phyloP scores from a whole-genome alignment of 2,888 invertebrate species.

The Drosophila aldrichi region DNA sequence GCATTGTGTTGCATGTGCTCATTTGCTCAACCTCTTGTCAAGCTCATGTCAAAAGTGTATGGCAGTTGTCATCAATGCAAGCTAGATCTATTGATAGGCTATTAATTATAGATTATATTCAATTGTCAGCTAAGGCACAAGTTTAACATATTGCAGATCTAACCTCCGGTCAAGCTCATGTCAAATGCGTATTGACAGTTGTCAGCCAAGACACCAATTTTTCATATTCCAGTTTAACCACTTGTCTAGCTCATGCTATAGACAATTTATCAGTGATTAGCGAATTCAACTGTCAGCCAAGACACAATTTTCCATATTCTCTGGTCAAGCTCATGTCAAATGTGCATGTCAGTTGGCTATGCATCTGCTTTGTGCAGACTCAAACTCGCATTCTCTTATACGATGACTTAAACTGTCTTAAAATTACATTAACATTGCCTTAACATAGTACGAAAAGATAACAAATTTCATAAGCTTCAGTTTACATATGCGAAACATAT shows the following conservation, averaged over 20 bases:
- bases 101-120: background rate
- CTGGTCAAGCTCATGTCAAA: no score
- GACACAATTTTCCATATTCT: no score
- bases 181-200: background rate
- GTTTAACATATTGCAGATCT: no score
- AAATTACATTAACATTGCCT: background rate
- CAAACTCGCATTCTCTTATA: background rate
- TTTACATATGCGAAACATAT: no score
- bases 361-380: no score
- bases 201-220: background rate
- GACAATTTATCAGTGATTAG: no score
- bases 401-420: background rate
- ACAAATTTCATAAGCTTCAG: no score
- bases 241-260: background rate
- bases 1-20: background rate
- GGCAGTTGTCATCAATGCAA: background rate
- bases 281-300: no score
- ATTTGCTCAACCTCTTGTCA: constrained; percentile 5
- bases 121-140: background rate
- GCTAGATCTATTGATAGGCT: background rate
- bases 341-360: no score
- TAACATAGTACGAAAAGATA: no score
- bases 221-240: no score
- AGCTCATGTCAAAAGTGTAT: background rate
- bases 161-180: background rate